These are phyloP conservation scores for Eospalax fontanierii DNA, from an alignment of 2,797 vertebrate species.

Conservation along the genomic window DNA sequence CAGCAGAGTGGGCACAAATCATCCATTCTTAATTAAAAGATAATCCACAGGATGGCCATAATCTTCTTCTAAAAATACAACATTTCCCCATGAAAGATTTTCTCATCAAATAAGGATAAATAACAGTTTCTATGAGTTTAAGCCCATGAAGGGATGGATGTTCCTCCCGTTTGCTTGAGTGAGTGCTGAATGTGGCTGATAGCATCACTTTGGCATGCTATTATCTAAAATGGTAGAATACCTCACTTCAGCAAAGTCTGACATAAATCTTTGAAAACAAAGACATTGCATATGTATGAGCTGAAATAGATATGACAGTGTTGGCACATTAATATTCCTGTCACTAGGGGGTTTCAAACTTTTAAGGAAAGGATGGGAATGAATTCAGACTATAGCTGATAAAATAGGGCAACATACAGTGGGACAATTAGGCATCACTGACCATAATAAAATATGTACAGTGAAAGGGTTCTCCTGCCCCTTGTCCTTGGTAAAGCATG, in stretches of 20 bases:
- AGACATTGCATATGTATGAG: conserved; percentile 97
- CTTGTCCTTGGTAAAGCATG: conserved; percentile 60
- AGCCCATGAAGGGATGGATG: conserved; percentile 86
- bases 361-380: conserved; percentile 98
- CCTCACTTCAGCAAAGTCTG: conserved; percentile 99
- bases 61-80: conserved; percentile 97
- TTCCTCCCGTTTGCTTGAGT: conserved; percentile 88
- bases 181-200: conserved; percentile 94
- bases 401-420: conserved; percentile 94
- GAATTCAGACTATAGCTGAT: conserved; percentile 97
- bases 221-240: conserved; percentile 99
- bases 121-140: conserved; percentile 88
- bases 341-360: conserved; percentile 99
- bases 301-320: conserved; percentile 99
- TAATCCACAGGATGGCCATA: conserved; percentile 99
- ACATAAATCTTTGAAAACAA: conserved; percentile 99
- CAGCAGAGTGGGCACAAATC: conserved; percentile 99
- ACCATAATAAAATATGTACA: conserved; percentile 85
- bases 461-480: conserved; percentile 47
- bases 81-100: conserved; percentile 91
- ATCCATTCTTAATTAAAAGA: conserved; percentile 99
- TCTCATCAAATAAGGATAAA: conserved; percentile 91
- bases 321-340: conserved; percentile 99
- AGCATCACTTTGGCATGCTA: conserved; percentile 99
- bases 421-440: conserved; percentile 96